Conservation (phyloP, 2,797 vertebrate species). For the Allobates femoralis region DNA sequence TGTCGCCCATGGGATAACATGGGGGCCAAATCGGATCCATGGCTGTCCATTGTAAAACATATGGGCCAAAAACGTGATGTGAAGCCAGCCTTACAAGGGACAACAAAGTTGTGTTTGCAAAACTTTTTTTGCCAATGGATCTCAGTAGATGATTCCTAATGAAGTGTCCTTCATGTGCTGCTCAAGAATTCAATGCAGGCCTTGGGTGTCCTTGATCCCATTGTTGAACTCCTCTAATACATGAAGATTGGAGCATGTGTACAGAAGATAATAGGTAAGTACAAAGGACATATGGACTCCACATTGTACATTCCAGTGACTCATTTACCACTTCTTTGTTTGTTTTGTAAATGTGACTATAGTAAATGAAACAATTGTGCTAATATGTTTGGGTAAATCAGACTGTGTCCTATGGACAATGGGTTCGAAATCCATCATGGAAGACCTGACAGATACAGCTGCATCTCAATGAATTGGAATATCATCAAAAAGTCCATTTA, state of each 20-base stretch:
- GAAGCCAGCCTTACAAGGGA: no score
- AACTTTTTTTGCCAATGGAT: no score
- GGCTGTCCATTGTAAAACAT: no score
- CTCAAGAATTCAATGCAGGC: neutral
- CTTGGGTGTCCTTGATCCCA: neutral
- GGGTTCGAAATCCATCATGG: neutral
- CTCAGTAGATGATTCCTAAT: neutral
- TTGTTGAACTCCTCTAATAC: neutral
- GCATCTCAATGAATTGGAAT: no score
- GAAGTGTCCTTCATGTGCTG: neutral
- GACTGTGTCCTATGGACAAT: neutral
- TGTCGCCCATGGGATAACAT: no score
- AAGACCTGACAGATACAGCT: no score
- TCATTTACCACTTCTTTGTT: neutral
- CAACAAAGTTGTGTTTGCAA: no score
- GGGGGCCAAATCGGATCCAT: no score
- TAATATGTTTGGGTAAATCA: neutral
- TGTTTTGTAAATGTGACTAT: neutral
- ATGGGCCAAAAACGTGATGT: no score
- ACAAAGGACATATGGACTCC: neutral
- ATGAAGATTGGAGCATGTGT: neutral
- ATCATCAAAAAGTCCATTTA: no score
- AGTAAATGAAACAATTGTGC: neutral
- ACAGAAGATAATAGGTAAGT: neutral
- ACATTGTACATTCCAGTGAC: neutral